phyloP scores from a whole-genome alignment of 2,888 invertebrate species.

The Saturnia japonica region DNA sequence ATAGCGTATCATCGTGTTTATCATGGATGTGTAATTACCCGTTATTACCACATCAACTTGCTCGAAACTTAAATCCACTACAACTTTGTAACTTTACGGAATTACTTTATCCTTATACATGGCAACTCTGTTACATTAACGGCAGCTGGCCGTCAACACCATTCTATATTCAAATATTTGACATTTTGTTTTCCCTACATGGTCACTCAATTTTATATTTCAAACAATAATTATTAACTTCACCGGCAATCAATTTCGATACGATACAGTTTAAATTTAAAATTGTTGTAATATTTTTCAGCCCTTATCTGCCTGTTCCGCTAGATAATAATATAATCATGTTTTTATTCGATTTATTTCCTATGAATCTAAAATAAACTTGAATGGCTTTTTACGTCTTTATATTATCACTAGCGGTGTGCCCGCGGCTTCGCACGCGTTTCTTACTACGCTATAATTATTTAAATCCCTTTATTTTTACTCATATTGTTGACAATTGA shows the following conservation, averaged over 20 bases:
- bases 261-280: background rate
- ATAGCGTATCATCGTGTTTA: conserved; percentile 29
- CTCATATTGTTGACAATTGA: too few species aligned
- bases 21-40: conserved; percentile 37
- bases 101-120: conserved; percentile 28
- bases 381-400: too few species aligned
- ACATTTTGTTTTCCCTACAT: conserved; percentile 23
- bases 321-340: too few species aligned
- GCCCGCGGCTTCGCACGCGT: too few species aligned
- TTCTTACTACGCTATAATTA: too few species aligned
- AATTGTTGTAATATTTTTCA: background rate
- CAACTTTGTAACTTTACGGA: conserved; percentile 35
- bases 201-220: background rate
- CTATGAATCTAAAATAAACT: too few species aligned
- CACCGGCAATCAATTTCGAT: background rate
- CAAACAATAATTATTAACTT: background rate
- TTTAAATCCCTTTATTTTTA: too few species aligned
- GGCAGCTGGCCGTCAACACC: conserved; percentile 33
- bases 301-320: too few species aligned
- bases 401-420: too few species aligned
- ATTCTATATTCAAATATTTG: conserved; percentile 30
- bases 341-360: too few species aligned
- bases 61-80: conserved; percentile 24
- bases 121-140: conserved; percentile 43
- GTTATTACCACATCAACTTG: conserved; percentile 43